Conservation (phyloP, 2,113 vertebrate species). For the Myotis yumanensis region DNA sequence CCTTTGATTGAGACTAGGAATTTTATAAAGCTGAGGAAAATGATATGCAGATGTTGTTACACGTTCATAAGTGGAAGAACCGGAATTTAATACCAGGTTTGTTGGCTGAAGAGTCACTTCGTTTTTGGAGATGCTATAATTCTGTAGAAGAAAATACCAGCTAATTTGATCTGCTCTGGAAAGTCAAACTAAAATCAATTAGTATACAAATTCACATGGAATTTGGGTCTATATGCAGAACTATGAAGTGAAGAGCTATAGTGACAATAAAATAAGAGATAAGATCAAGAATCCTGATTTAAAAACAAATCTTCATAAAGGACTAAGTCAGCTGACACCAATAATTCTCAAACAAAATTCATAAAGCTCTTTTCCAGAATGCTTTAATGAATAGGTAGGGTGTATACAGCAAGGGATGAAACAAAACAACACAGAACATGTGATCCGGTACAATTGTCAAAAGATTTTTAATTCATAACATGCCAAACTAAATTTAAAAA, state of each 20-base stretch:
- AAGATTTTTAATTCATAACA: not conserved
- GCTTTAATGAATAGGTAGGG: not conserved
- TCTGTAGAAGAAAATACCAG: not conserved
- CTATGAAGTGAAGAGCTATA: not conserved
- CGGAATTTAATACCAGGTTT: not conserved
- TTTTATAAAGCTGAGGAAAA: conserved; percentile 13
- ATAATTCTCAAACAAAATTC: not conserved
- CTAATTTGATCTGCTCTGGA: conserved; percentile 2
- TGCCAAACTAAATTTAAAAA: not conserved
- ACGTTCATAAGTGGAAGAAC: not conserved
- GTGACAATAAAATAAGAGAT: not conserved
- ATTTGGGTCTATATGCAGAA: not conserved
- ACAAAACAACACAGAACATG: not conserved
- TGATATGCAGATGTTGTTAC: not conserved
- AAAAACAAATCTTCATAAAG: not conserved
- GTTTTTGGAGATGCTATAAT: conserved; percentile 14
- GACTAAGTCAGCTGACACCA: not conserved
- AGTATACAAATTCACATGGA: not conserved
- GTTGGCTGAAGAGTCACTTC: not conserved
- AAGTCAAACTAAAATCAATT: not conserved
- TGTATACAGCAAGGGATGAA: not conserved
- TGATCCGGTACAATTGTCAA: not conserved
- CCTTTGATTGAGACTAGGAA: not conserved
- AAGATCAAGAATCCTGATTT: not conserved
- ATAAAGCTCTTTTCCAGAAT: not conserved